Evolutionary conservation across 2,113 vertebrate species (phyloP).

Genomic region (Paradoxurus hermaphroditus): DNA sequence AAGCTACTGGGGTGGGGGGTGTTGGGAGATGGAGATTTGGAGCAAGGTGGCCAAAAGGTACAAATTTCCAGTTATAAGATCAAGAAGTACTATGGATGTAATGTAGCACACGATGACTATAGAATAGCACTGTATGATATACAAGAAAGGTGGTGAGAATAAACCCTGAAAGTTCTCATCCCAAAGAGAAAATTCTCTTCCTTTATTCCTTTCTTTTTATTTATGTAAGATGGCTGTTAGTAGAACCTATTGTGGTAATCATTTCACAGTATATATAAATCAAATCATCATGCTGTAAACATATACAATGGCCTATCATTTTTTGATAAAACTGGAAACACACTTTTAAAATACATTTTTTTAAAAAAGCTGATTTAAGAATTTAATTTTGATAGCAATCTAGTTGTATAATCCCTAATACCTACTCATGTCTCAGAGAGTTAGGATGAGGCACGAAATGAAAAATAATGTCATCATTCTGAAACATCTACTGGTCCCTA

Average conservation of each 20-base stretch:
- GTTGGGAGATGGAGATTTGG: neutral
- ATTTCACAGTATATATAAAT: no score
- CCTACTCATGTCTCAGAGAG: conserved; percentile 20
- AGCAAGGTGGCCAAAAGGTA: neutral
- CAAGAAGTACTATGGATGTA: neutral
- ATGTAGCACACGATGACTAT: neutral
- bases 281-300: neutral
- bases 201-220: neutral
- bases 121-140: neutral
- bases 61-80: neutral
- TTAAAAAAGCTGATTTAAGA: conserved; percentile 53
- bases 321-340: neutral
- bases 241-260: no score
- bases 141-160: neutral
- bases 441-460: neutral
- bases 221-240: no score
- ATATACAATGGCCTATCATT: neutral
- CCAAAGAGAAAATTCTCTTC: neutral
- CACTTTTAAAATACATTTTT: neutral
- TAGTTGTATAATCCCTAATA: conserved; percentile 7
- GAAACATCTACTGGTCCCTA: neutral
- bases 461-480: neutral
- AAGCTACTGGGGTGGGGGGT: neutral
- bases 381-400: conserved; percentile 68
- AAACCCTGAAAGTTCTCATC: neutral